Evolutionary conservation across 2,113 vertebrate species (phyloP), one percentile per base, ranked within the genome.

Genomic region (Ovis aries): DNA sequence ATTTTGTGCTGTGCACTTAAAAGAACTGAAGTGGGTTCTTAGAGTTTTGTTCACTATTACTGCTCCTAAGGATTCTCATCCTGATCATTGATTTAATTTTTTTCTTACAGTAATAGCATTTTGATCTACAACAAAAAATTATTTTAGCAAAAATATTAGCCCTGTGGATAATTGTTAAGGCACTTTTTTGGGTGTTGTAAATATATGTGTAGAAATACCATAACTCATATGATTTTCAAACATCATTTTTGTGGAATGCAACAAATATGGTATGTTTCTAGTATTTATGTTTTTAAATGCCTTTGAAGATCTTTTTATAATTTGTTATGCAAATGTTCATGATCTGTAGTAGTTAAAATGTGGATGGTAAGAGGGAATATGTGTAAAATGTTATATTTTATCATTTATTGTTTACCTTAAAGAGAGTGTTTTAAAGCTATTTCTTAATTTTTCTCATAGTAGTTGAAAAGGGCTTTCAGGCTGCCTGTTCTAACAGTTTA

Each of bases 1-100:
- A 99, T 99, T 99, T 98, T 99, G 97, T 98, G 98, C 98, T 98
- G 98, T 98, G 98, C 97, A 96, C 96, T 98, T 98, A 98, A 97
- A 98, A 98, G 98, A 97, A 97, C 91, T 97, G 94, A 97, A 98
- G 90, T 78, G 97, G 95, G 97, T 98, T 98, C 98, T 98, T 94
- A 80, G 97, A 98, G 94, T 97, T 98, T 98, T 98, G 90, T 40
- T 98, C 98, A 90, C 97, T 97, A 92, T 98, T 98, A 97, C 97
- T 98, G 94, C 97, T 98, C 95, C 95, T 97, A 98, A 98, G 98
- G n/a, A 98, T 98, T 99, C 98, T 97, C 17, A 98, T 98, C 98
- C 98, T 98, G 98, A 96, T 98, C 98, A 99, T 97, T 98, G 98
- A 98, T 98, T 98, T 98, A 94, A 90, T 8, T 97, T 98, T 97